Base-by-base conservation (phyloP, 1,140 invertebrate genomes). In the Cydia splendana region DNA sequence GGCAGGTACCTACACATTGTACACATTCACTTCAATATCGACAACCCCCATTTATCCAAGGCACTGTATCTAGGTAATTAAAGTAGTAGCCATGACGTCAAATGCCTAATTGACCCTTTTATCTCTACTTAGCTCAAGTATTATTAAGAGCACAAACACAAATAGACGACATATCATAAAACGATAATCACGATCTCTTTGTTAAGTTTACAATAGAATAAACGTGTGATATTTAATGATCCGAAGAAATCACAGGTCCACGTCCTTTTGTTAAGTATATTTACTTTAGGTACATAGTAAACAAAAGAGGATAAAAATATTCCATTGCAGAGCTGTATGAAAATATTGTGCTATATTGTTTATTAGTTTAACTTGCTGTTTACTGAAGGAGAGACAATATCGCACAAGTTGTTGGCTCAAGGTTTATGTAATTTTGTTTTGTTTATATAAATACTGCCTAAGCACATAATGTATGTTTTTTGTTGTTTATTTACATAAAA, bases 201-300 rank as follows among this genome's bases (percentile, higher is more conserved):
- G 65, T 38, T 67, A 38, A 65, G 30, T 30, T 15, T 10, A 67
- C 65, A 38, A 67, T 62, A 34, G 10, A 67, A 67, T 67, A 67
- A 67, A 67, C 30, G 12, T 65, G 20, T 13, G 2, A 38, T 38
- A 34, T 67, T 48, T 67, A 67, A 67, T 34, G 28, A 38, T 67
- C n/a, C 65, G 13, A 38, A 67, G 30, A 67, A 67, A 67, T 67
- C 65, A n/a, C 65, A 38, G 24, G 13, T 65, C 65, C 24, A 2
- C 24, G 65, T 67, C 65, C 65, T 67, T 67, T 34, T 67, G 57
- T n/a, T 62, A 24, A 18, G 57, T 62, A 18, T 24, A n/a, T 53
- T 53, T 18, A 48, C 53, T 53, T 53, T 18, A n/a, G n/a, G n/a
- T n/a, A 48, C n/a, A 57, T 13, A 9, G 20, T 2, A 62, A 24